Evolutionary conservation across 2,888 invertebrate species (phyloP).

Genomic region (Cephus sareptanus): DNA sequence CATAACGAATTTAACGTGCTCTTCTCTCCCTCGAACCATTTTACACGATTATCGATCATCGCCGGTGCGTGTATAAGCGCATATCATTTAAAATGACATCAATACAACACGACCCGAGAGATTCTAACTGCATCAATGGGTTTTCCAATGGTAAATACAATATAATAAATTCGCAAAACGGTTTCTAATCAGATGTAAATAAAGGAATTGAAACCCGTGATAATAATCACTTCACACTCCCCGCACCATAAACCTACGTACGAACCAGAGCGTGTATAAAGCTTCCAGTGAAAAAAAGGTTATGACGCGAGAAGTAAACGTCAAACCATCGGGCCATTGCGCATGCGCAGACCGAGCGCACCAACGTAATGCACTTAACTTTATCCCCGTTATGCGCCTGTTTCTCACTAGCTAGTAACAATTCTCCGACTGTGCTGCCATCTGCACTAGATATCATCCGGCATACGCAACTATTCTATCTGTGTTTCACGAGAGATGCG

Average conservation of each 20-base stretch:
- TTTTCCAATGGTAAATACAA: not conserved
- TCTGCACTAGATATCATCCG: constrained; percentile 13
- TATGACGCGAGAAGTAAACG: not conserved
- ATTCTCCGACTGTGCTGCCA: constrained; percentile 40
- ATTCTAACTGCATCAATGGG: not conserved
- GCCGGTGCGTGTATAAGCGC: not conserved
- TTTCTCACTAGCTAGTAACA: constrained; percentile 23
- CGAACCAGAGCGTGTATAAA: not conserved
- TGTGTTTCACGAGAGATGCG: not conserved
- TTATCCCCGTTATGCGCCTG: constrained; percentile 38
- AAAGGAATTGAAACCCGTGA: not conserved
- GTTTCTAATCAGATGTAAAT: not conserved
- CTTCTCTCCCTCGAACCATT: not conserved
- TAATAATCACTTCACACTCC: not conserved
- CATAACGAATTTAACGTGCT: not conserved
- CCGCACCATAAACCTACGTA: not conserved
- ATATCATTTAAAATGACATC: not conserved
- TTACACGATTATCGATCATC: not conserved
- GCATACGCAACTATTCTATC: not conserved
- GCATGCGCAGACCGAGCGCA: constrained; percentile 34
- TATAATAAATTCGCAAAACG: not conserved
- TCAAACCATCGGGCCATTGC: constrained; percentile 31
- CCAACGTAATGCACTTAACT: constrained; percentile 46
- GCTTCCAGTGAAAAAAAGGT: not conserved
- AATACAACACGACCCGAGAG: not conserved